Evolutionary conservation across 37 sponge, comb jelly and placozoan genomes (phyloP), one percentile per base, ranked within the genome.

Genomic region (Dysidea cf. avara): DNA sequence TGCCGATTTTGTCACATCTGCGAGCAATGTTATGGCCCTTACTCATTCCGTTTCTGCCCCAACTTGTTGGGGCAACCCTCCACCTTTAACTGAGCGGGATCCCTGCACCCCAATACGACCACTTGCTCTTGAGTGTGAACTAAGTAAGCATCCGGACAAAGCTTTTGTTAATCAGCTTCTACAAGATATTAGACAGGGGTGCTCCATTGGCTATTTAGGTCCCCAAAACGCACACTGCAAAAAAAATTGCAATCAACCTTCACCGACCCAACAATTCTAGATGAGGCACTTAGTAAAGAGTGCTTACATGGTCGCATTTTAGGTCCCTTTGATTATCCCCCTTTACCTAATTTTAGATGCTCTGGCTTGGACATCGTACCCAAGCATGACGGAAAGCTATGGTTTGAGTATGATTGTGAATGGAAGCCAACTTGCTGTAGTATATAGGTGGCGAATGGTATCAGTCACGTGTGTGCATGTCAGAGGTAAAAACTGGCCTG

Each of bases 311-410:
- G 61, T 25, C 64, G 31, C 16, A 24, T 57, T 30, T n/a, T 57
- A 13, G 49, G 81, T 31, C 73, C 73, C 2, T 72, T 63, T 40
- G 43, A 18, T 13, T 35, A 31, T 6, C 54, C 56, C 33, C 80
- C 81, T 20, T 24, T 80, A n/a, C 48, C 63, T 20, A 68, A 59
- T 61, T 60, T 79, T 6, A 26, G 49, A 25, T 48, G 62, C 71
- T 79, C 70, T n/a, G 80, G 80, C 12, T 34, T 79, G 34, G 80
- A 70, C 22, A 53, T 69, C 29, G 80, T 68, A 21, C 69, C 78
- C 9, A 78, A 78, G 79, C 67, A 67, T 56, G 32, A 56, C 20
- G 69, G 79, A 29, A 54, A 53, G 33, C n/a, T n/a, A n/a, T n/a
- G n/a, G n/a, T n/a, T n/a, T n/a, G n/a, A n/a, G n/a, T n/a, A n/a